Evolutionary conservation across 2,113 vertebrate genomes (phyloP), one percentile per base, ranked within the genome.

Genomic region (Pteruthius melanotis): DNA sequence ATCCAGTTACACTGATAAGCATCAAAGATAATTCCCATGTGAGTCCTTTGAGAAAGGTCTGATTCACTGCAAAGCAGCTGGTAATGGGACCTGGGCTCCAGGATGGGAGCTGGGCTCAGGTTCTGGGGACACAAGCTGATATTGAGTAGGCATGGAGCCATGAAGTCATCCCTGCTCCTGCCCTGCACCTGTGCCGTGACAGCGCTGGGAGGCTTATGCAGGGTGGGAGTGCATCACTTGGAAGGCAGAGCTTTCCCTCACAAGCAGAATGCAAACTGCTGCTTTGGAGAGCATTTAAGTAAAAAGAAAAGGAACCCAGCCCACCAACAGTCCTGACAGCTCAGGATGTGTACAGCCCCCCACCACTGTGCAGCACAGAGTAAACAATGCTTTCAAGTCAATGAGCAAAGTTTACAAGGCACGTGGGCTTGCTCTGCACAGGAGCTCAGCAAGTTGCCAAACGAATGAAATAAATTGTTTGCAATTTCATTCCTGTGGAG

Each of bases 341-440:
- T 45, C 1, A 5, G 26, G 35, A 23, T 19, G 22, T 14, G 15
- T 28, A 26, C 40, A 57, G 66, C 22, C 16, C 52, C 44, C 52
- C 1, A 4, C 30, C 68, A 49, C 70, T 19, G n/a, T 0, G 0
- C 13, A 44, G 79, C 7, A 2, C 3, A 1, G 60, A n/a, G 37
- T 26, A 72, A 63, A 47, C 0, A 21, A 45, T 22, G 50, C 52
- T 90, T 64, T 68, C 50, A 39, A 19, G 42, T 44, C 53, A 57
- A 2, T 19, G 68, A 83, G 16, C 45, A 35, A 77, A 77, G 88
- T 86, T 83, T 80, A 50, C 54, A 78, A 74, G 71, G 44, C 1
- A 2, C 3, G 13, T 69, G 45, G 37, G 47, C 26, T 37, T 0
- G 0, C 27, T 81, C 45, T 42, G 37, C 27, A 39, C 64, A 88